phyloP scores from a whole-genome alignment of 2,113 vertebrate genomes.

The Alouatta palliata region DNA sequence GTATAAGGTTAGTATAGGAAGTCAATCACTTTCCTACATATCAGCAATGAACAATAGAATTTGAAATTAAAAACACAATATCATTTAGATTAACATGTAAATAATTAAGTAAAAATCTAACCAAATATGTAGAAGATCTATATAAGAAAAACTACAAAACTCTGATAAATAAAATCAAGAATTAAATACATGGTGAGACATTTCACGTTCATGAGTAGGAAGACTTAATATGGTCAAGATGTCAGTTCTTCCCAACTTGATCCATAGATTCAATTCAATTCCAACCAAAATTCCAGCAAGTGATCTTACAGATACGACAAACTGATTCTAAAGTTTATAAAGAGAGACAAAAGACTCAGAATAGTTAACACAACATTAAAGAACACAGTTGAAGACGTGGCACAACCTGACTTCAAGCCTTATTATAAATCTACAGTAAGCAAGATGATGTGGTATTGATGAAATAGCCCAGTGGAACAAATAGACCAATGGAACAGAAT shows the following conservation, averaged over 20 bases:
- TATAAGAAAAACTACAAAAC: not conserved
- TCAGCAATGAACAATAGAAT: not conserved
- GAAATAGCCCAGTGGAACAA: not conserved
- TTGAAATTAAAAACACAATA: not conserved
- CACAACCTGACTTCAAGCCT: not conserved
- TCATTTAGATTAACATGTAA: not conserved
- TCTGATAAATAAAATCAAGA: not conserved
- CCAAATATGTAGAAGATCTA: not conserved
- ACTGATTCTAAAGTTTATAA: not conserved
- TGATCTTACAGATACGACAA: not conserved
- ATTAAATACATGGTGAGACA: not conserved
- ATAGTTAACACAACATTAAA: not conserved
- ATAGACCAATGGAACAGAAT: not conserved
- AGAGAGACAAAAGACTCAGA: not conserved
- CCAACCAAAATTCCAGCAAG: not conserved
- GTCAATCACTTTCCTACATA: not conserved
- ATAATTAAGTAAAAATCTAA: not conserved
- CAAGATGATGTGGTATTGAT: not conserved
- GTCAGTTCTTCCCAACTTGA: not conserved
- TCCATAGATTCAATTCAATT: not conserved
- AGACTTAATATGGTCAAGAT: not conserved
- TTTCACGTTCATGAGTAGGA: not conserved
- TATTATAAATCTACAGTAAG: not conserved
- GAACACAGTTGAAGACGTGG: not conserved
- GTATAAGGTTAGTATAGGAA: not conserved